Percentiles rank a stretch among this genome's conserved stretches.
These are phyloP conservation scores for Leptosomus discolor DNA, from an alignment of 2,113 vertebrate species.

Conservation along the genomic window DNA sequence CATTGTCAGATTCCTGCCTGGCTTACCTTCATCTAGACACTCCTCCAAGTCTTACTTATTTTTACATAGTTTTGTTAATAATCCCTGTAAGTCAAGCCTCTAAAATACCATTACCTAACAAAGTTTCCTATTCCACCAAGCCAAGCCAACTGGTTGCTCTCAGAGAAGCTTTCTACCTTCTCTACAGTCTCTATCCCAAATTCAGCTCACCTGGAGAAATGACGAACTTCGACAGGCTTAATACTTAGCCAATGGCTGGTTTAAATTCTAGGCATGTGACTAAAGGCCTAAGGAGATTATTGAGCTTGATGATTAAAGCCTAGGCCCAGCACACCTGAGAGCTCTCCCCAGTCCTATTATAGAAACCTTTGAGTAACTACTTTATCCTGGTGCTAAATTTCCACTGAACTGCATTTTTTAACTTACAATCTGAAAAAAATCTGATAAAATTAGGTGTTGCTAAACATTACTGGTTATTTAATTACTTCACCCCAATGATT, in stretches of 20 bases:
- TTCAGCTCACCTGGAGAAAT: not conserved
- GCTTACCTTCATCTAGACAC: not conserved
- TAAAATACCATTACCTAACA: not conserved
- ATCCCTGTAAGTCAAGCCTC: not conserved
- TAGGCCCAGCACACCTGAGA: conserved; percentile 1
- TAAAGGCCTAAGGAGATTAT: not conserved
- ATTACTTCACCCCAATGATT: not conserved
- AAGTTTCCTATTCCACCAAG: not conserved
- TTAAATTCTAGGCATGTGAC: not conserved
- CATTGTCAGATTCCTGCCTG: not conserved
- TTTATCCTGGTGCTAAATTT: not conserved
- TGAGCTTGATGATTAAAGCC: not conserved
- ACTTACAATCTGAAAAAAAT: not conserved
- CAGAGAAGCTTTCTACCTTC: not conserved
- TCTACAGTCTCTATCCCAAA: not conserved
- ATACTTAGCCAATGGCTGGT: not conserved
- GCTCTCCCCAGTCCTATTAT: not conserved
- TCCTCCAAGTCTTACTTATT: not conserved
- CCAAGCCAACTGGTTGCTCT: not conserved
- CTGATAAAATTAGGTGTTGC: not conserved
- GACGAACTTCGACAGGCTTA: not conserved
- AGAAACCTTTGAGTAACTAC: not conserved
- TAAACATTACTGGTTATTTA: not conserved
- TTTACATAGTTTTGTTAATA: not conserved
- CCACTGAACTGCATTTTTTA: not conserved